Evolutionary conservation across 2,797 vertebrate genomes (phyloP), one percentile per base, ranked within the genome.

Genomic region (Catostomus latipinnis): DNA sequence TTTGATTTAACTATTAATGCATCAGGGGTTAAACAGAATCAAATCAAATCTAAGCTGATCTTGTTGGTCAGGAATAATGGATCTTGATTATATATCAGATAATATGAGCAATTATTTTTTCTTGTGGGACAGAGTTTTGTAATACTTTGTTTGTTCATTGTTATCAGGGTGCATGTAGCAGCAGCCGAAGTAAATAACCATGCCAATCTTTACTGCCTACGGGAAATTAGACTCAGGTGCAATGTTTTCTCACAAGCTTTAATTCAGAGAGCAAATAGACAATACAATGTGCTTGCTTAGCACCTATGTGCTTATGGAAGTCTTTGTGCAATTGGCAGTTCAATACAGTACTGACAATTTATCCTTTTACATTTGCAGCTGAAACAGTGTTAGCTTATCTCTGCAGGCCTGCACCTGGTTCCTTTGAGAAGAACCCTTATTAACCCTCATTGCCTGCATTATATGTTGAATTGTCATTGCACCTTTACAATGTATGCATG

Each of bases 101-200:
- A 71, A 62, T 60, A 71, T 14, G n/a, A 78, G 67, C 22, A 62
- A 52, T 71, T 53, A 78, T 71, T 58, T 71, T n/a, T 53, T 4
- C 10, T 46, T 71, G n/a, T 13, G 34, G 8, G 34, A 45, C 45
- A 11, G n/a, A 57, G 45, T 71, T 76, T 68, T 16, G 1, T 48
- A 81, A 75, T 54, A 34, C 16, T 49, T 52, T 58, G 74, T 76
- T 68, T 76, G 63, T 76, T 76, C 73, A 56, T 63, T 57, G 66
- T 56, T 63, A 34, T 49, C 60, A 60, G 71, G 66, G 48, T 34
- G 50, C 82, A 57, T n/a, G 54, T 1, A 48, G 46, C 62, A 83
- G 83, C 81, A 86, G 85, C 72, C 81, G 58, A 78, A 72, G 78
- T 85, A 74, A 78, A 80, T 80, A 76, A 78, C 43, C 73, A 76